Evolutionary conservation across 1,140 invertebrate species (phyloP).

Genomic region (Heliconius melpomene): DNA sequence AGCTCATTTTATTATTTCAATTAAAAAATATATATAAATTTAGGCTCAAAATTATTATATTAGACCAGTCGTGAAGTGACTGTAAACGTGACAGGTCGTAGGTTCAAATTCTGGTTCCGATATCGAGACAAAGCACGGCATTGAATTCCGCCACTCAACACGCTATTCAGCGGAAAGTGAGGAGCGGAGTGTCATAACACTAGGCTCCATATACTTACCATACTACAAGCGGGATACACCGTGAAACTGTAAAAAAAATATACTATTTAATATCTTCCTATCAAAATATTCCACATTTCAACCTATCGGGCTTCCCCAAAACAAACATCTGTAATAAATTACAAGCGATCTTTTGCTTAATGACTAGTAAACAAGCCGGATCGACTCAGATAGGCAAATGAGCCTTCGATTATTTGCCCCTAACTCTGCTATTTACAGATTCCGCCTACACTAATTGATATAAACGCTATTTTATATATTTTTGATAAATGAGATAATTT

Average conservation of each 20-base stretch:
- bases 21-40: background rate
- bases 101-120: too few species aligned
- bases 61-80: too few species aligned
- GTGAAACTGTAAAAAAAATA: too few species aligned
- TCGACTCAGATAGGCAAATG: constrained; percentile 54
- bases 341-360: constrained; percentile 59
- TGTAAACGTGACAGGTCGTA: too few species aligned
- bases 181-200: too few species aligned
- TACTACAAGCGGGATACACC: too few species aligned
- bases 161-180: too few species aligned
- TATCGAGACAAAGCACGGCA: too few species aligned
- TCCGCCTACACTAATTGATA: constrained; percentile 68
- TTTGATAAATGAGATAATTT: constrained; percentile 1
- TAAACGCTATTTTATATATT: constrained; percentile 52
- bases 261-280: background rate
- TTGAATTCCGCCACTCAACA: too few species aligned
- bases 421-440: constrained; percentile 59
- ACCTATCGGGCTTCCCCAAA: constrained; percentile 6
- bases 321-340: constrained; percentile 29
- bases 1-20: background rate
- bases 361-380: constrained; percentile 69
- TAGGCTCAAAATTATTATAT: background rate
- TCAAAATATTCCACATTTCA: background rate
- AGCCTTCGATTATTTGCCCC: constrained; percentile 68
- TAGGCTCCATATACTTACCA: too few species aligned